These are phyloP conservation scores for Lerema accius DNA, from an alignment of 1,140 invertebrate species.

Conservation along the genomic window DNA sequence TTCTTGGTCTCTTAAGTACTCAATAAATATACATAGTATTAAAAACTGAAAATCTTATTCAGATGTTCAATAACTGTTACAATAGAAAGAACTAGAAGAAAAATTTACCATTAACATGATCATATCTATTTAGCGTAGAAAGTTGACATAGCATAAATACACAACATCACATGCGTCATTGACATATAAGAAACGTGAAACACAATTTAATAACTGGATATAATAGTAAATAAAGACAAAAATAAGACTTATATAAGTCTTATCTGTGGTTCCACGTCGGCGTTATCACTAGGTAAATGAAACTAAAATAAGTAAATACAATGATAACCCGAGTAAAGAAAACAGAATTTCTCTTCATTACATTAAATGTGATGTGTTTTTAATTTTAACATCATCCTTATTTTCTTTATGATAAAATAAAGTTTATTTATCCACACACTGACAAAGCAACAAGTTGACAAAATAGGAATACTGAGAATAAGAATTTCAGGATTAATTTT, in stretches of 20 bases:
- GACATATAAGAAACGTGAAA: neutral
- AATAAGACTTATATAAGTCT: conserved; percentile 25
- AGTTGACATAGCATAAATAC: conserved; percentile 13
- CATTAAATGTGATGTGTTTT: conserved; percentile 19
- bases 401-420: conserved; percentile 38
- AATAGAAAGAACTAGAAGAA: no score
- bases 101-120: no score
- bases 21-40: no score
- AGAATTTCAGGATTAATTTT: no score
- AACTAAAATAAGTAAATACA: conserved; percentile 26
- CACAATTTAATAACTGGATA: conserved; percentile 1
- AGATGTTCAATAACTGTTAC: no score
- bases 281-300: conserved; percentile 27
- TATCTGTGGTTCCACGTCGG: conserved; percentile 7
- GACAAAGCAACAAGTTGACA: neutral
- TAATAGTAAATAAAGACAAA: conserved; percentile 31
- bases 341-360: conserved; percentile 12
- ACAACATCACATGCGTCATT: conserved; percentile 3
- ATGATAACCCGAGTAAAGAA: conserved; percentile 24
- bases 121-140: conserved; percentile 2
- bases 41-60: no score
- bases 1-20: no score
- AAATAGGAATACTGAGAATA: no score
- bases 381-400: conserved; percentile 25
- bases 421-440: conserved; percentile 34